Conservation (phyloP, 1,140 invertebrate genomes). For the Leptopilina boulardi region DNA sequence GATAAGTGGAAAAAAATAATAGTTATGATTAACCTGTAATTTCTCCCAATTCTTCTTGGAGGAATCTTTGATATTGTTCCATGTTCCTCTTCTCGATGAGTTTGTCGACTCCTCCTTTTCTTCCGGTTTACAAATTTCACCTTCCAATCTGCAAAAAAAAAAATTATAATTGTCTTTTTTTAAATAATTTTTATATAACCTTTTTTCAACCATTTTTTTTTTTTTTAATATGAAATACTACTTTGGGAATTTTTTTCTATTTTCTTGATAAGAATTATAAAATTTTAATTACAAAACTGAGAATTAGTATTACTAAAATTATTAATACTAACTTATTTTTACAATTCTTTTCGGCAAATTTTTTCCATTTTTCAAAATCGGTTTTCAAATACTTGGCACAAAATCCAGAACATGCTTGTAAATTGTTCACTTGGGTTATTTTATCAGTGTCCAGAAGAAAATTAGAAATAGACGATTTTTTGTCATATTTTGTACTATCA, state of each 20-base stretch:
- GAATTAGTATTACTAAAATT: no score
- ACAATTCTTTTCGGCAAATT: not conserved
- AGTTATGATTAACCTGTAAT: constrained; percentile 18
- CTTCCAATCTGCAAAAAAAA: not conserved
- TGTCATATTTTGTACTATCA: not conserved
- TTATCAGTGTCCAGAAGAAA: not conserved
- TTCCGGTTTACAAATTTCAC: not conserved
- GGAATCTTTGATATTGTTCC: not conserved
- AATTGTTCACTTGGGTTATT: not conserved
- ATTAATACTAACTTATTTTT: not conserved
- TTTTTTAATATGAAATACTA: no score
- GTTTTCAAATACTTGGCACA: not conserved
- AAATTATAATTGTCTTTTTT: no score
- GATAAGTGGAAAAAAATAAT: not conserved
- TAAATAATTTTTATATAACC: no score
- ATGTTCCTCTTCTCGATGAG: not conserved
- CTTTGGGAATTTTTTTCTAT: no score
- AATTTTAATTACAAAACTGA: no score
- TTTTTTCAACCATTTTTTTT: no score
- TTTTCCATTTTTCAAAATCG: not conserved
- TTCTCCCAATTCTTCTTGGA: not conserved
- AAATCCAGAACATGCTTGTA: not conserved
- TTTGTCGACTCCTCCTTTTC: not conserved
- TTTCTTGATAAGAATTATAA: no score
- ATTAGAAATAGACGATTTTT: not conserved